Evolutionary conservation across 2,888 invertebrate genomes (phyloP), one percentile per base, ranked within the genome.

Genomic region (Alcis repandata): DNA sequence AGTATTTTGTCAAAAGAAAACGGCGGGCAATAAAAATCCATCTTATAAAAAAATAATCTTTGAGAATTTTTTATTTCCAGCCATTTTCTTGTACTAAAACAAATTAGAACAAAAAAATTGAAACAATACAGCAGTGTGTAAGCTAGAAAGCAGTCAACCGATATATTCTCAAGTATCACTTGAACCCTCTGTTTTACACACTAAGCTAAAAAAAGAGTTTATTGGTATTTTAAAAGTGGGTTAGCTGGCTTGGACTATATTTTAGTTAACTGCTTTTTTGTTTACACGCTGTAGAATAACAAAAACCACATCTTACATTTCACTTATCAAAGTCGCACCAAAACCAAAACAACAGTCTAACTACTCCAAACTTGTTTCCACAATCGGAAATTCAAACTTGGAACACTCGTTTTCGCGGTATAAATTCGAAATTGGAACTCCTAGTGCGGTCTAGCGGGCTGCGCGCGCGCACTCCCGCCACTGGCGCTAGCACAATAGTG

Each of bases 401-500:
- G 58, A 58, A 48, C 46, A 57, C 58, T 10, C n/a, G 38, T 36
- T 36, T 22, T 46, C 33, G 45, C 62, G 40, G 15, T 22, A 15
- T 19, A 40, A 54, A 56, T 19, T 49, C 40, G 15, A 45, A 60
- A 52, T 52, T 60, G 17, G 64, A 41, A 62, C 71, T 71, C 71
- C 68, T 69, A 67, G 63, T 58, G 58, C 71, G 75, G 76, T 77
- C 75, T 77, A 71, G 69, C 76, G 70, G 74, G 46, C 69, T 75
- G 83, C 87, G 82, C 77, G 63, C 65, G 72, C 86, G 86, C 82
- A 79, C 80, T 80, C 84, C 85, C 79, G 78, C 82, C 75, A 88
- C 91, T 91, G 86, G 83, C 77, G 83, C 80, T 82, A 82, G 81
- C 75, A 69, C 74, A 77, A 83, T 80, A 80, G 83, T 83, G 81